Evolutionary conservation across 2,888 invertebrate genomes (phyloP), one percentile per base, ranked within the genome.

Genomic region (Gibbula magus): DNA sequence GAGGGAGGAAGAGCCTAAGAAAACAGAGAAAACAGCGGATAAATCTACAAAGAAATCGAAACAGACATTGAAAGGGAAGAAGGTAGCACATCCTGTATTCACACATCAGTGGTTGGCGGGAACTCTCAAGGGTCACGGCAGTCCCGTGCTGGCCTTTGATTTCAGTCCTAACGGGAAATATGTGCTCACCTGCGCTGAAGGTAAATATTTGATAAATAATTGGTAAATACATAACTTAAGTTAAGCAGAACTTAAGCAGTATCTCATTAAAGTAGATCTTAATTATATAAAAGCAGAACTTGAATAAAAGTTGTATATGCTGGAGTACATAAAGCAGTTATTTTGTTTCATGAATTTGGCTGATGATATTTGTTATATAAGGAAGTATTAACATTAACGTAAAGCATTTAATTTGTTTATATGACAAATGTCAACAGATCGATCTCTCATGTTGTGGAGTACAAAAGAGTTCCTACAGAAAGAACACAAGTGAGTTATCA

Each of bases 161-260:
- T 96, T 96, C 92, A 96, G 97, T 86, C 94, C 95, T 82, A 97
- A 97, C 93, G 96, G 96, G 86, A 97, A 97, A 94, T 96, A 95
- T 91, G 94, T 97, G 91, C 96, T 96, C 82, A 96, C 96, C 82
- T 96, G 96, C 91, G 96, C 96, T 88, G 96, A 96, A 94, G 97
- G 97, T 97, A 94, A 94, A 95, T 78, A 22, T 78, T 52, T 7
- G 16, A 35, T 52, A 16, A 1, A 35, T 35, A 45, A 13, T 45
- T 10, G 45, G 13, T 45, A 1, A 45, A 10, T 45, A 45, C 4
- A 45, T 5, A 3, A 35, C 4, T 35, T 7, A 35, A 35, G 7
- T 35, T 3, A 35, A 35, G 3, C 7, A 35, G 4, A 35, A 5
- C 4, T 35, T 35, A n/a, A n/a, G n/a, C n/a, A n/a, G n/a, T n/a